Conservation (phyloP, 2,888 invertebrate genomes). For the Tipula helvola region DNA sequence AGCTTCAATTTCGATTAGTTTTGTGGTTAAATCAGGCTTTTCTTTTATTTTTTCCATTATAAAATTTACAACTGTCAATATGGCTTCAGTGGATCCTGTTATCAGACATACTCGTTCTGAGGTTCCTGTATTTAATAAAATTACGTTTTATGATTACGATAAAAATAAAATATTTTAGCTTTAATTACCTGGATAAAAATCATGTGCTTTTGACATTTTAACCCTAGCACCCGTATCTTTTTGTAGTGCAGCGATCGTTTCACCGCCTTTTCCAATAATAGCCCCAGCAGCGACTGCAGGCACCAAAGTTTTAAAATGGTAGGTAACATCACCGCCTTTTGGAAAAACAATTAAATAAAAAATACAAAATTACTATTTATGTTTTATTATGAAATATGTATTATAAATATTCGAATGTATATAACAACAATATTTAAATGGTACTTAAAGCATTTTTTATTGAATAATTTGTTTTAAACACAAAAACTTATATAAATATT, state of each 20-base stretch:
- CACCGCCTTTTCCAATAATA: conserved; percentile 98
- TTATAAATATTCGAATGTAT: not conserved
- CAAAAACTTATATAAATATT: not conserved
- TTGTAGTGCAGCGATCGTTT: conserved; percentile 95
- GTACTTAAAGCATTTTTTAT: not conserved
- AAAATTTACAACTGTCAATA: conserved; percentile 82
- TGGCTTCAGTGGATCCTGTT: conserved; percentile 81
- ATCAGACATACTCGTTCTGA: conserved; percentile 89
- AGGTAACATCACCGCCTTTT: conserved; percentile 70
- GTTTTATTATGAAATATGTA: not conserved
- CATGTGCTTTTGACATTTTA: conserved; percentile 99
- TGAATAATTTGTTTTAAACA: not conserved
- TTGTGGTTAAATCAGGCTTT: conserved; percentile 80
- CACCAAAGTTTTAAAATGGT: conserved; percentile 94
- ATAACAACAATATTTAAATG: not conserved
- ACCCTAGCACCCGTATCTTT: conserved; percentile 95
- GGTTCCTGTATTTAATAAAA: conserved; percentile 49
- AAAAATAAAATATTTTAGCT: not conserved
- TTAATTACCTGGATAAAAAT: conserved; percentile 86
- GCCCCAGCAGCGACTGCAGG: conserved; percentile 96
- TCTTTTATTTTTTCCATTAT: conserved; percentile 94
- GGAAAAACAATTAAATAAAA: conserved; percentile 4
- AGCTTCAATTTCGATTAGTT: conserved; percentile 68
- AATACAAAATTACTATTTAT: not conserved
- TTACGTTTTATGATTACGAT: too few relatives aligned